Percentiles rank a stretch among this genome's conserved stretches.
Evolutionary conservation across 2,888 invertebrate genomes (phyloP).

Genomic region (Scelioninae gen. 1): DNA sequence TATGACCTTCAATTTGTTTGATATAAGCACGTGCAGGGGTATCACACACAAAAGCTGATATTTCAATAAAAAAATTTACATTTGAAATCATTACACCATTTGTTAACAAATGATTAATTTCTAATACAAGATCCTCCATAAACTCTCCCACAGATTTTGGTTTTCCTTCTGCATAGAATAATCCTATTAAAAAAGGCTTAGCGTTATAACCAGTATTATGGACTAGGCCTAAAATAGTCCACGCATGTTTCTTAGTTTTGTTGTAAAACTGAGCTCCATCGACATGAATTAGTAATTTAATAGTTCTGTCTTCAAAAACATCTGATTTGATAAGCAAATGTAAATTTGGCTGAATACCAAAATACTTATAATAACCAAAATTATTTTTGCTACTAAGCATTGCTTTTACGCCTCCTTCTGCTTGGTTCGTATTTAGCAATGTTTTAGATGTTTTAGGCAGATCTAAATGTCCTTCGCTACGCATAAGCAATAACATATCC

Average conservation of each 20-base stretch:
- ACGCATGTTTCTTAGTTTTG: not conserved
- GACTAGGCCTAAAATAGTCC: too few species aligned
- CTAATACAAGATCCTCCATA: not conserved
- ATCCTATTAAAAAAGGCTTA: too few species aligned
- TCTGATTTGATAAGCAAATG: not conserved
- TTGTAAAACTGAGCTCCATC: slow-evolving; percentile 11
- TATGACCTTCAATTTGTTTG: slow-evolving; percentile 14
- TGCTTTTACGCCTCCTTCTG: not conserved
- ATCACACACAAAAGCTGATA: slow-evolving; percentile 10
- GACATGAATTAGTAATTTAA: slow-evolving; percentile 17
- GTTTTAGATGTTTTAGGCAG: slow-evolving; percentile 12
- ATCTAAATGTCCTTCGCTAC: slow-evolving; percentile 12
- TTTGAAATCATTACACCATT: not conserved
- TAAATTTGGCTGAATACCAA: not conserved
- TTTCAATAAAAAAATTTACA: not conserved
- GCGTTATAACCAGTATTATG: too few species aligned
- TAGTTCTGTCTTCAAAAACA: slow-evolving; percentile 2
- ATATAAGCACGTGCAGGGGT: slow-evolving; percentile 15
- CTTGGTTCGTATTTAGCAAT: slow-evolving; percentile 25
- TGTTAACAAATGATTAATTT: not conserved
- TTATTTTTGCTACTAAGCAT: slow-evolving; percentile 5
- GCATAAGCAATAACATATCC: slow-evolving; percentile 12
- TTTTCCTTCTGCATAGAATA: too few species aligned
- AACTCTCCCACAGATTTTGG: not conserved
- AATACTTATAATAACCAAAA: slow-evolving; percentile 8